These are phyloP conservation scores for Petrosia ficiformis DNA, from an alignment of 37 sponge, comb jelly and placozoan species.

Conservation along the genomic window DNA sequence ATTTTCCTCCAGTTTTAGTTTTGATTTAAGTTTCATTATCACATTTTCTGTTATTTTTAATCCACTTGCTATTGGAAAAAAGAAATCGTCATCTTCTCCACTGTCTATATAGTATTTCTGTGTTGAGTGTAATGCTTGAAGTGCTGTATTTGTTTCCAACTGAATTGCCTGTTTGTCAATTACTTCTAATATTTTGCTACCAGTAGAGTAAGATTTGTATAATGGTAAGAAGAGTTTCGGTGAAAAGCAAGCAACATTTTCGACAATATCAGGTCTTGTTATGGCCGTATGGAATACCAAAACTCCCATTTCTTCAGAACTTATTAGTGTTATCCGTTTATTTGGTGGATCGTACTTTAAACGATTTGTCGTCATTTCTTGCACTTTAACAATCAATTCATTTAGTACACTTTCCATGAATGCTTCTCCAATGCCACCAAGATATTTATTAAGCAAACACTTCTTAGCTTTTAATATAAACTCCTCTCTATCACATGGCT, in stretches of 20 bases:
- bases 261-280: slow-evolving; percentile 39
- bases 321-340: slow-evolving; percentile 51
- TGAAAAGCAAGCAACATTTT: slow-evolving; percentile 67
- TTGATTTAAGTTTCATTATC: slow-evolving; percentile 19
- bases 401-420: slow-evolving; percentile 36
- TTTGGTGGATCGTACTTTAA: slow-evolving; percentile 42
- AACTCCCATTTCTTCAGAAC: slow-evolving; percentile 45
- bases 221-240: slow-evolving; percentile 56
- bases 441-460: slow-evolving; percentile 11
- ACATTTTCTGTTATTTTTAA: slow-evolving; percentile 24
- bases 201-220: neutral
- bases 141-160: neutral
- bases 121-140: neutral
- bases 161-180: neutral
- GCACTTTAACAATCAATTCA: slow-evolving; percentile 21
- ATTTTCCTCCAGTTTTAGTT: slow-evolving; percentile 11
- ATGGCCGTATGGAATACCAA: slow-evolving; percentile 71
- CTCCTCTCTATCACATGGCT: slow-evolving; percentile 32
- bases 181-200: neutral
- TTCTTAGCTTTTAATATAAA: slow-evolving; percentile 13
- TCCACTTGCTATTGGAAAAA: slow-evolving; percentile 27
- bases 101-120: slow-evolving; percentile 76
- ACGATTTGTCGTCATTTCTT: slow-evolving; percentile 15
- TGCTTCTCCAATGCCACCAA: slow-evolving; percentile 19
- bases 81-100: slow-evolving; percentile 41